Conservation (phyloP, 1,140 invertebrate genomes). For the Pseudomyrmex sp. region DNA sequence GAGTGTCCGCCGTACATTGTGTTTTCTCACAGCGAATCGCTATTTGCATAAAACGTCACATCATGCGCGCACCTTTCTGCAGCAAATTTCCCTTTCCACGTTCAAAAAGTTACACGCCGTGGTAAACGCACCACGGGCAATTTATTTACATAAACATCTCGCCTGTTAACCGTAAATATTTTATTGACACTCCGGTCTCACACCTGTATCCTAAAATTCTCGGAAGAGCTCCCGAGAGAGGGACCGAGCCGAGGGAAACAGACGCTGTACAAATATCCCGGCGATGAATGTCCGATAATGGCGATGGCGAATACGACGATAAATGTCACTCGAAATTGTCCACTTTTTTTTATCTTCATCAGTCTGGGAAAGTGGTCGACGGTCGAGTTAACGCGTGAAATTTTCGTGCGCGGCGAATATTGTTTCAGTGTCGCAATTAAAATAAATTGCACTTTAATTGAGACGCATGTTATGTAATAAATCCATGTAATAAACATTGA, state of each 20-base stretch:
- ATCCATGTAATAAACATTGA: conserved; percentile 51
- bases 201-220: conserved; percentile 34
- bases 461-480: conserved; percentile 49
- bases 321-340: conserved; percentile 24
- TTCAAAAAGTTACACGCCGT: conserved; percentile 15
- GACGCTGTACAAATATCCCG: conserved; percentile 7
- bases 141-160: conserved; percentile 37
- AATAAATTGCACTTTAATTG: conserved; percentile 59
- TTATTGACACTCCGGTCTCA: neutral
- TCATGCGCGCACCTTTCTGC: conserved; percentile 18
- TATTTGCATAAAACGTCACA: conserved; percentile 49
- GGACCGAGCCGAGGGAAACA: neutral
- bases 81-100: neutral
- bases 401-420: conserved; percentile 4
- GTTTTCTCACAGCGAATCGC: conserved; percentile 1
- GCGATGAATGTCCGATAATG: neutral
- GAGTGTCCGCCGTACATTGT: conserved; percentile 13
- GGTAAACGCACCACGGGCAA: neutral
- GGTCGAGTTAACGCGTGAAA: neutral
- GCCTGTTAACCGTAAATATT: conserved; percentile 21
- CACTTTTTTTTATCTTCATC: conserved; percentile 5
- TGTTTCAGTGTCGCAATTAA: neutral
- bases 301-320: neutral
- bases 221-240: neutral
- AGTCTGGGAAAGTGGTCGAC: neutral